Conservation (phyloP, 2,113 vertebrate genomes). For the Candoia aspera region DNA sequence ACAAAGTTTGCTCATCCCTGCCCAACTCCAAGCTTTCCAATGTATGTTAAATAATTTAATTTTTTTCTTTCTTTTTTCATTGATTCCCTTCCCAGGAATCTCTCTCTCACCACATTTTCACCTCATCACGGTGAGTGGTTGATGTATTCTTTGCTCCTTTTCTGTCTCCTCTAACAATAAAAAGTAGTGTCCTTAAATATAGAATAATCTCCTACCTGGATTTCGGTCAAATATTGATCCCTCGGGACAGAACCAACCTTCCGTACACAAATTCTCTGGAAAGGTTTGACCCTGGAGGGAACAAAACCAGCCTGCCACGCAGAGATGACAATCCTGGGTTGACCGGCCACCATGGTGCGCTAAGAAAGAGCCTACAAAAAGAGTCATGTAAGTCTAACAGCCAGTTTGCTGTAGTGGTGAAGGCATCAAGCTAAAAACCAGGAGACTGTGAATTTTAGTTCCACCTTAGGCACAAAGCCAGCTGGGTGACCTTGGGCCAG, state of each 20-base stretch:
- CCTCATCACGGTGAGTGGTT: not conserved
- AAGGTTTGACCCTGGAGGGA: conserved; percentile 77
- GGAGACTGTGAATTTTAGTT: no score
- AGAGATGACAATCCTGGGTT: conserved; percentile 77
- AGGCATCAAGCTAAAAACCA: no score
- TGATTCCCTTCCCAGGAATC: not conserved
- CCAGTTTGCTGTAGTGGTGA: no score
- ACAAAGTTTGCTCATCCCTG: not conserved
- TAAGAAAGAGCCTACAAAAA: conserved; percentile 78
- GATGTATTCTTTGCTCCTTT: not conserved
- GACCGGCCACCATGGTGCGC: conserved; percentile 71
- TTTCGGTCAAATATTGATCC: conserved; percentile 77
- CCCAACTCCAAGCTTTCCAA: no score
- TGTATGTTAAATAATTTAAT: no score
- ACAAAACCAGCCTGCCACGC: conserved; percentile 84
- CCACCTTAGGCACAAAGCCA: no score
- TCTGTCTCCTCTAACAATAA: not conserved
- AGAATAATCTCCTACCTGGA: conserved; percentile 70
- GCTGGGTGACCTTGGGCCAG: no score
- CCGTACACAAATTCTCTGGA: conserved; percentile 74
- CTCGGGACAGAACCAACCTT: conserved; percentile 86
- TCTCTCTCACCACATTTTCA: not conserved
- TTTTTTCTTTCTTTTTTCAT: not conserved
- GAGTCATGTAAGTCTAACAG: not conserved
- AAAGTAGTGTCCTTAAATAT: not conserved